phyloP scores from a whole-genome alignment of 2,888 invertebrate genomes.

The Tetranychus piercei region DNA sequence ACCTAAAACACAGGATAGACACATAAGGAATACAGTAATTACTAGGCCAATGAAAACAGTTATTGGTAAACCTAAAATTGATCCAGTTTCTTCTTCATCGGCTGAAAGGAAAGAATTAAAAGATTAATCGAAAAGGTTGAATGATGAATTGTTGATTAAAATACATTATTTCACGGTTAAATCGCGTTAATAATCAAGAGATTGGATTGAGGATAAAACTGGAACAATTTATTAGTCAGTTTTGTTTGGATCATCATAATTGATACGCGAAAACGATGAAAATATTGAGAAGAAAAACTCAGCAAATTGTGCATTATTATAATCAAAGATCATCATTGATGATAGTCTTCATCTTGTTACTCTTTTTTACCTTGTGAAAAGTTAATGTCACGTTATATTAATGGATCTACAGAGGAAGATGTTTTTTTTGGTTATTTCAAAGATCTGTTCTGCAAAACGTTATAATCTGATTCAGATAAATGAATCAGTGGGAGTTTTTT shows the following conservation, averaged over 20 bases:
- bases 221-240: not conserved
- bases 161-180: too few species aligned
- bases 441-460: not conserved
- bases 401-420: not conserved
- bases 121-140: not conserved
- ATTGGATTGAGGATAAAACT: not conserved
- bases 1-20: conserved; percentile 49
- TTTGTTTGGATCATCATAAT: not conserved
- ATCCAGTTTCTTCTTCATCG: conserved; percentile 29
- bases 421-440: not conserved
- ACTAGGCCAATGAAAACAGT: conserved; percentile 56
- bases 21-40: conserved; percentile 48
- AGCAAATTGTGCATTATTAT: not conserved
- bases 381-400: not conserved
- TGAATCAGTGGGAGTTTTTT: not conserved
- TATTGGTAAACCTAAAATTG: conserved; percentile 51
- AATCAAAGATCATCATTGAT: not conserved
- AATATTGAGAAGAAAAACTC: too few species aligned
- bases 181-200: too few species aligned
- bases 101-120: not conserved
- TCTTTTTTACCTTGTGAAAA: not conserved
- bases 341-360: not conserved
- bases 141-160: not conserved
- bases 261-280: too few species aligned
- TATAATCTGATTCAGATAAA: not conserved